Percentiles rank a stretch among this genome's conserved stretches.
Evolutionary conservation across 2,888 invertebrate species (phyloP).

Genomic region (Melieria picta): DNA sequence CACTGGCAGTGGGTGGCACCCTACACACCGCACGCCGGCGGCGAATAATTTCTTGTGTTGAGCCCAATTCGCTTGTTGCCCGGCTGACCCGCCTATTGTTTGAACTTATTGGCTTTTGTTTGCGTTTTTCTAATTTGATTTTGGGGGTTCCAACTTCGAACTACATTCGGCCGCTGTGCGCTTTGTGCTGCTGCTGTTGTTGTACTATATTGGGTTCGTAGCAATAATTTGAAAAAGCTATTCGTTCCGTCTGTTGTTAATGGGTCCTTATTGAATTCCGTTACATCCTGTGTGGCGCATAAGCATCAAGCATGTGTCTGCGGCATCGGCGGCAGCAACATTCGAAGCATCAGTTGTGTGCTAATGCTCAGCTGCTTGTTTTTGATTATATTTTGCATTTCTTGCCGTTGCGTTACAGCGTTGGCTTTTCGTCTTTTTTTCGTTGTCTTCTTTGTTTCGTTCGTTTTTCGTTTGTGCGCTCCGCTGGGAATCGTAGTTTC

Average conservation of each 20-base stretch:
- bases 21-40: too few relatives aligned
- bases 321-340: not conserved
- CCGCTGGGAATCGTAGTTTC: not conserved
- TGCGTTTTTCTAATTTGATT: conserved; percentile 22
- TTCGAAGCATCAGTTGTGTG: not conserved
- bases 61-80: too few relatives aligned
- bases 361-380: too few relatives aligned
- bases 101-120: conserved; percentile 20
- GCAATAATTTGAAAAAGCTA: conserved; percentile 12
- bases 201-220: not conserved
- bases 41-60: too few relatives aligned
- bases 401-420: not conserved
- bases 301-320: not conserved
- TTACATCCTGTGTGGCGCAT: not conserved
- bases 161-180: not conserved
- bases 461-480: not conserved
- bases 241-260: conserved; percentile 14
- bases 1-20: too few relatives aligned
- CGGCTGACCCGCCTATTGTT: not conserved
- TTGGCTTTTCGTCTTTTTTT: not conserved
- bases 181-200: too few relatives aligned
- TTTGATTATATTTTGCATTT: conserved; percentile 3
- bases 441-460: not conserved
- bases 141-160: conserved; percentile 16
- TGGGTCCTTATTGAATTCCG: conserved; percentile 21